Base-by-base conservation (phyloP, 2,797 vertebrate species). In the Myiotriccus ornatus region DNA sequence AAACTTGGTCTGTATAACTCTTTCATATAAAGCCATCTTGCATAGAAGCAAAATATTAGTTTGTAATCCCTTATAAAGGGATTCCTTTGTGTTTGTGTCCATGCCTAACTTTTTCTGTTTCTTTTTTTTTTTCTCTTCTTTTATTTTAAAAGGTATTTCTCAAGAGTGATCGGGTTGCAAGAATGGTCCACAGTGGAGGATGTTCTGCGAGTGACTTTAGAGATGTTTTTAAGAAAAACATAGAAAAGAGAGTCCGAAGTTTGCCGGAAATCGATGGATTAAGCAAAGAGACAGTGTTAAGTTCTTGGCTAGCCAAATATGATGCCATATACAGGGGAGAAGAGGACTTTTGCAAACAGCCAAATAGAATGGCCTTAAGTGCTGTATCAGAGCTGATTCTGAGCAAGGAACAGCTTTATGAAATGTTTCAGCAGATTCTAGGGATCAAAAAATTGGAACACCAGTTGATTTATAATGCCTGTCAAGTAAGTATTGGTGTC, bases 391-490 rank as follows among this genome's bases (percentile, higher is more conserved):
- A 99, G 97, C 98, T 99, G 67, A 99, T 99, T 96, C 97, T 99
- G 87, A 99, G 98, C 97, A 99, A 99, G 96, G 98, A 99, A 76
- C 98, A 99, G 93, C 98, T 99, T 82, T 99, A 98, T 88, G 98
- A 99, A 97, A 99, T 99, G 98, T 99, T 99, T 94, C 98, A 99
- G 86, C 98, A 98, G 97, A 99, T 99, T 92, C 97, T 99, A 79
- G 98, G 98, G 14, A 98, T 99, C 94, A 98, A 99, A 96, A 99
- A 99, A 83, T 96, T 99, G 86, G 98, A 99, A 60, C 98, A 99
- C 75, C 98, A 99, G 87, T 97, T 99, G 69, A 98, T 99, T 74
- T 99, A 99, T 95, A 99, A 99, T 94, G 98, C 98, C 60, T 99
- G 98, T 84, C 98, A 99, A 97, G 98, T 99, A 96, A 97, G 98